phyloP scores from a whole-genome alignment of 2,888 invertebrate species.

The Odontocolon sp. region DNA sequence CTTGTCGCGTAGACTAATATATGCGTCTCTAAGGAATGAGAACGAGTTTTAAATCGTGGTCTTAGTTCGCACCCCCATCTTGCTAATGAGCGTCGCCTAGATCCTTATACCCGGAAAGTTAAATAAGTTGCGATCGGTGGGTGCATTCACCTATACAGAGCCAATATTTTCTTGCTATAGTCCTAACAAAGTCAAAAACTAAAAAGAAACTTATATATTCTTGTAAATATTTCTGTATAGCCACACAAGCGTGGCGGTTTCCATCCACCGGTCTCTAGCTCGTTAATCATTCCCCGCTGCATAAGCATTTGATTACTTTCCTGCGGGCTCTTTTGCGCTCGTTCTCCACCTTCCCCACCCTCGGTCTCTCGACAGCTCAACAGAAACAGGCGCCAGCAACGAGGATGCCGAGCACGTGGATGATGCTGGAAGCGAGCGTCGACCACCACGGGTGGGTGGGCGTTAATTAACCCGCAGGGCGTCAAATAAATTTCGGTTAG shows the following conservation, averaged over 20 bases:
- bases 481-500: conserved; percentile 81
- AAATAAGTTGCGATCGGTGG: conserved; percentile 17
- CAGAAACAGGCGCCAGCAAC: conserved; percentile 28
- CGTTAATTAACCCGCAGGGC: conserved; percentile 78
- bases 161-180: too few relatives aligned
- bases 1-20: conserved; percentile 67
- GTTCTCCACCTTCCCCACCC: conserved; percentile 49
- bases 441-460: conserved; percentile 55
- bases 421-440: conserved; percentile 38
- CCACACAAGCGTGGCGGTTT: conserved; percentile 32
- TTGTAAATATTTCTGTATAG: conserved; percentile 36
- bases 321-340: conserved; percentile 55
- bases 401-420: conserved; percentile 48
- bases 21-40: conserved; percentile 65
- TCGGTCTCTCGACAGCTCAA: conserved; percentile 48
- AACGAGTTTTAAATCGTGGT: conserved; percentile 59
- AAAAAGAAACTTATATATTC: conserved; percentile 22
- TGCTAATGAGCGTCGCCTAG: conserved; percentile 55
- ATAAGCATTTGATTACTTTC: conserved; percentile 68
- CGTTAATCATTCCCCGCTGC: conserved; percentile 56
- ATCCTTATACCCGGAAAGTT: conserved; percentile 26
- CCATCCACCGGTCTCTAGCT: conserved; percentile 41
- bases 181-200: conserved; percentile 1
- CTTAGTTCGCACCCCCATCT: conserved; percentile 40
- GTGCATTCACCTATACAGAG: conserved; percentile 35